These are phyloP conservation scores for Elachura formosa DNA, from an alignment of 2,113 vertebrate genomes.

Conservation along the genomic window DNA sequence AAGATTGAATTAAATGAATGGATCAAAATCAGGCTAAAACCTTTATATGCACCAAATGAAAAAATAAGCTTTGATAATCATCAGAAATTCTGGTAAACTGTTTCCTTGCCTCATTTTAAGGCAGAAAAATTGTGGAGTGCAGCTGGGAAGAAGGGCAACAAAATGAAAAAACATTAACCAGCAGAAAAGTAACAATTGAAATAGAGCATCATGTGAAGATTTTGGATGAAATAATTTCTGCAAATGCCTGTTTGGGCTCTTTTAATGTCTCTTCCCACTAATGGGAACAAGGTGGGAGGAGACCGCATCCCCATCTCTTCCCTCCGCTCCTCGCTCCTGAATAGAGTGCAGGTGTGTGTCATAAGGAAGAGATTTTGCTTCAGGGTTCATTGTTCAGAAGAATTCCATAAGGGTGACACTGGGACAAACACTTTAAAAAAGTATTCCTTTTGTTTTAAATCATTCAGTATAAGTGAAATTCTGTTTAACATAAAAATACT, in stretches of 20 bases:
- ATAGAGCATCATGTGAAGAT: background rate
- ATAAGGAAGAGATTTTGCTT: background rate
- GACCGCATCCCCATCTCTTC: background rate
- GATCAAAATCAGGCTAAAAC: background rate
- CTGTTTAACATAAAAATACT: background rate
- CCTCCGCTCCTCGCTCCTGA: background rate
- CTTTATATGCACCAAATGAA: background rate
- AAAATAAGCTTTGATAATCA: background rate
- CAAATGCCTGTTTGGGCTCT: background rate
- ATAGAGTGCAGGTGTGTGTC: accelerated
- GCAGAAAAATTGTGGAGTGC: background rate
- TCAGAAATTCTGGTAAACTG: background rate
- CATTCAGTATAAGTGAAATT: background rate
- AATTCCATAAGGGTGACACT: background rate
- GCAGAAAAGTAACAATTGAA: background rate
- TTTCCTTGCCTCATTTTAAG: background rate
- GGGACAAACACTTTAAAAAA: background rate
- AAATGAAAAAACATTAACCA: background rate
- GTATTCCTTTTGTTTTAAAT: background rate
- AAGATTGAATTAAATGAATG: background rate
- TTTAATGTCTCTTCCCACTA: background rate
- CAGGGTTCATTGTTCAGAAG: background rate
- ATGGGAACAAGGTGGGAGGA: background rate
- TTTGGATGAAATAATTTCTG: background rate
- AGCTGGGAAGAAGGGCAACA: background rate